Evolutionary conservation across 1,140 invertebrate genomes (phyloP).

Genomic region (Bombus terrestris): DNA sequence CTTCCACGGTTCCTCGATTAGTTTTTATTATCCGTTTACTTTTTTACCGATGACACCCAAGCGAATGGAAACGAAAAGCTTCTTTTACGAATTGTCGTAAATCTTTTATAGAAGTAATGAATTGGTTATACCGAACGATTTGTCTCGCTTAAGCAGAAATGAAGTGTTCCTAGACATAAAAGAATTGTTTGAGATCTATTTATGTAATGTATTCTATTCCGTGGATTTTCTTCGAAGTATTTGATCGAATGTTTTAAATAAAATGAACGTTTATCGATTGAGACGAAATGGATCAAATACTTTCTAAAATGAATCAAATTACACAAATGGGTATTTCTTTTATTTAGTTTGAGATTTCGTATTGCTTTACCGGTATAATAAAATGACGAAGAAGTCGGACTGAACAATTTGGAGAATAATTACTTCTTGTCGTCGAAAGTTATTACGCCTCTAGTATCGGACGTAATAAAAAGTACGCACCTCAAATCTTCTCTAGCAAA

Average conservation of each 20-base stretch:
- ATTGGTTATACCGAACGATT: neutral
- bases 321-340: neutral
- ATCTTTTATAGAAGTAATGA: neutral
- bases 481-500: too few relatives aligned
- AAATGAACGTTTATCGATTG: neutral
- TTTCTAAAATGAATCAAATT: too few relatives aligned
- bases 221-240: fast-evolving
- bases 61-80: neutral
- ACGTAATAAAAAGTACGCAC: too few relatives aligned
- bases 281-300: too few relatives aligned
- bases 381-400: neutral
- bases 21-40: slow-evolving; percentile 3
- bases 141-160: neutral
- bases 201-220: neutral
- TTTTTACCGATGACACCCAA: neutral
- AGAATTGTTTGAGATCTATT: neutral
- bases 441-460: too few relatives aligned
- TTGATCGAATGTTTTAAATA: neutral
- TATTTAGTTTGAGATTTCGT: neutral
- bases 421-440: neutral
- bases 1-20: slow-evolving; percentile 13
- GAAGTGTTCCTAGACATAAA: neutral
- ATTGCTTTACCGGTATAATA: too few relatives aligned
- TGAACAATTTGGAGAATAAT: neutral
- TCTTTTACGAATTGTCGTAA: neutral